A percentile compares a stretch with the other conserved stretches of the same genome.
These are phyloP conservation scores for Luperina testacea DNA, from an alignment of 2,888 invertebrate genomes.

Conservation along the genomic window DNA sequence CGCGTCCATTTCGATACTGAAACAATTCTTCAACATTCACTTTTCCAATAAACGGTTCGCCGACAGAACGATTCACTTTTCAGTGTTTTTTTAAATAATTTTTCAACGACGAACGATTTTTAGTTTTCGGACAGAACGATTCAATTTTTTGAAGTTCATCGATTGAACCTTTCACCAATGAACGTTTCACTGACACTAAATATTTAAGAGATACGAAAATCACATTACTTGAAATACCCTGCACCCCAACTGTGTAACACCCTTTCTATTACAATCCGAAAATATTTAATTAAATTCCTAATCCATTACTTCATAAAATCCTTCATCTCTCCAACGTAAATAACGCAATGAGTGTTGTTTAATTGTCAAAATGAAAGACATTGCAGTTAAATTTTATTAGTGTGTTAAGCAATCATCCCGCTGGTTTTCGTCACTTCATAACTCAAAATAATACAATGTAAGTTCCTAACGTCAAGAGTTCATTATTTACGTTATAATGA, in stretches of 20 bases:
- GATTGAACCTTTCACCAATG: too few relatives aligned
- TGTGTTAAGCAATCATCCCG: neutral
- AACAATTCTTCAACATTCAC: too few relatives aligned
- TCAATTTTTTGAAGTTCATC: too few relatives aligned
- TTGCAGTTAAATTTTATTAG: neutral
- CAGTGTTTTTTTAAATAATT: too few relatives aligned
- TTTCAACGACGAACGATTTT: too few relatives aligned
- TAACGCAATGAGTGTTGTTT: too few relatives aligned
- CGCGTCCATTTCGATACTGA: too few relatives aligned
- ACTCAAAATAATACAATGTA: slow-evolving; percentile 28
- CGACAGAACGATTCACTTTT: too few relatives aligned
- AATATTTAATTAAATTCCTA: neutral
- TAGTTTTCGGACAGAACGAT: too few relatives aligned
- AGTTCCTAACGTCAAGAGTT: slow-evolving; percentile 43
- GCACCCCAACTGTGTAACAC: neutral
- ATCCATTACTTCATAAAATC: neutral
- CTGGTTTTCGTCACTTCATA: slow-evolving; percentile 9
- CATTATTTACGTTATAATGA: slow-evolving; percentile 54
- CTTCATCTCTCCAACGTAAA: neutral
- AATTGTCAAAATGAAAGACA: neutral
- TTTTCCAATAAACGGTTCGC: too few relatives aligned
- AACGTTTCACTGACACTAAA: too few relatives aligned
- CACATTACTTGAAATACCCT: neutral
- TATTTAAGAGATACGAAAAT: neutral
- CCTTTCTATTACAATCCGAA: neutral